phyloP scores from a whole-genome alignment of 2,888 invertebrate genomes.

The Pterostichus niger region DNA sequence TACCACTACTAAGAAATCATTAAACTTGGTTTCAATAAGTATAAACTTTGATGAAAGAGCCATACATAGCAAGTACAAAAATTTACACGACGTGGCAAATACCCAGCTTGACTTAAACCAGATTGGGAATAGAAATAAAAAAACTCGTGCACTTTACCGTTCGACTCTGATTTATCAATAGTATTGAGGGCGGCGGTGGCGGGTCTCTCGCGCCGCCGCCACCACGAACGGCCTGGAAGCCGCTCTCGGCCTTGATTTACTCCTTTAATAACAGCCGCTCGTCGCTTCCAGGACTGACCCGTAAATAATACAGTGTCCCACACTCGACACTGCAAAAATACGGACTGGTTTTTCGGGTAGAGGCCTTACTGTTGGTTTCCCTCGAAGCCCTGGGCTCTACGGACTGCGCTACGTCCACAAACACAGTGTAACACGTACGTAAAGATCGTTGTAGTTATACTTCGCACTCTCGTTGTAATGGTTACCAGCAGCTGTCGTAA shows the following conservation, averaged over 20 bases:
- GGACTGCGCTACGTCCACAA: no score
- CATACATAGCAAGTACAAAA: neutral
- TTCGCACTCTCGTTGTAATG: conserved; percentile 62
- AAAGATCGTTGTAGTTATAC: conserved; percentile 29
- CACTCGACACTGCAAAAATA: conserved; percentile 48
- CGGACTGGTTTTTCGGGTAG: conserved; percentile 28
- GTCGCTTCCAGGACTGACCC: conserved; percentile 70
- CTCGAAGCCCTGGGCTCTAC: conserved; percentile 2
- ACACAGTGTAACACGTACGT: conserved; percentile 11
- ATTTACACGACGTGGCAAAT: neutral
- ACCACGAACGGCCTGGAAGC: conserved; percentile 26
- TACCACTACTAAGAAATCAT: no score
- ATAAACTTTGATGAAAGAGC: no score
- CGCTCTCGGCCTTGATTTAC: conserved; percentile 70
- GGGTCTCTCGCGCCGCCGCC: neutral
- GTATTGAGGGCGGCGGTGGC: conserved; percentile 4
- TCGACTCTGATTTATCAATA: conserved; percentile 61
- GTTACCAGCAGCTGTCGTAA: conserved; percentile 67
- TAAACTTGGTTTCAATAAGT: no score
- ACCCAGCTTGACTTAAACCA: neutral
- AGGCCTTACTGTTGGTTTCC: neutral
- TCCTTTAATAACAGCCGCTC: conserved; percentile 71
- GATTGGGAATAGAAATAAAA: neutral
- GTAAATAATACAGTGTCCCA: conserved; percentile 70
- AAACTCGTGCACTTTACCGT: neutral